Percentiles rank a stretch among this genome's conserved stretches.
Conservation (phyloP, 2,113 vertebrate species). For the Psammodynastes pulverulentus region DNA sequence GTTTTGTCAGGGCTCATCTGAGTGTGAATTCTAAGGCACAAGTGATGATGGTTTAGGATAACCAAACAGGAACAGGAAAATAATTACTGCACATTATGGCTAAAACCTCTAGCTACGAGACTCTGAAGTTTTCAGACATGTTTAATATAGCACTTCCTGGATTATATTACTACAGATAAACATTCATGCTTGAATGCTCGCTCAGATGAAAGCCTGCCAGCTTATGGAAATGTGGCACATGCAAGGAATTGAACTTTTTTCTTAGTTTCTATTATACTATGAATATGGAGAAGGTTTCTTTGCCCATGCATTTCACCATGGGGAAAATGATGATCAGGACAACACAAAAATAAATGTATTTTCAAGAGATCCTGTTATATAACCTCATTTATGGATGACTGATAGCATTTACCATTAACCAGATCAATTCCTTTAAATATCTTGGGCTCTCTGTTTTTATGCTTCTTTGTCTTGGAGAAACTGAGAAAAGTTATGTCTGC, state of each 20-base stretch:
- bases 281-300: background rate
- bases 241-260: background rate
- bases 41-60: background rate
- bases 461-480: background rate
- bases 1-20: background rate
- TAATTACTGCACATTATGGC: background rate
- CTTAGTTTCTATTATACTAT: background rate
- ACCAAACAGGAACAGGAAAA: background rate
- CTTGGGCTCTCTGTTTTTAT: background rate
- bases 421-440: background rate
- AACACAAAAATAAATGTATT: background rate
- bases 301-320: background rate
- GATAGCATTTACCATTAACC: background rate
- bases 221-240: background rate
- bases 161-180: background rate
- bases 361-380: background rate
- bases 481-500: background rate
- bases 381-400: background rate
- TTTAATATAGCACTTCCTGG: background rate
- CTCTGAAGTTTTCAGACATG: background rate
- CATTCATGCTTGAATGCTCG: background rate
- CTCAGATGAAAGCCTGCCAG: background rate
- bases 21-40: background rate
- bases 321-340: background rate
- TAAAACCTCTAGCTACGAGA: background rate